These are phyloP conservation scores for Gasterosteus nipponicus DNA, from an alignment of 2,113 vertebrate species.

Conservation along the genomic window DNA sequence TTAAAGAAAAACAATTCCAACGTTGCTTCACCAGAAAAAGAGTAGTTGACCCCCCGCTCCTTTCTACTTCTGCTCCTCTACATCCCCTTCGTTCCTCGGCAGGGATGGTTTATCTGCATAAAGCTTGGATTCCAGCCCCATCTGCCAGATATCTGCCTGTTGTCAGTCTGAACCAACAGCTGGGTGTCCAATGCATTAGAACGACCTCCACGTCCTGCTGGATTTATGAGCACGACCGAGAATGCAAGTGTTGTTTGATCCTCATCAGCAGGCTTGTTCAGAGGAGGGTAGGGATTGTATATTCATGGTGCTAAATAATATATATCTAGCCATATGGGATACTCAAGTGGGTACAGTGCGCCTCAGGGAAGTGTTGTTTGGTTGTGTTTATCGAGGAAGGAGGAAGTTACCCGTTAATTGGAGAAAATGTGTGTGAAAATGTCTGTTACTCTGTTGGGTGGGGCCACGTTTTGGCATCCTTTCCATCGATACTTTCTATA, in stretches of 20 bases:
- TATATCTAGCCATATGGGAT: slow-evolving; percentile 73
- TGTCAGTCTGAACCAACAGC: slow-evolving; percentile 73
- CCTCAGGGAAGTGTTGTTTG: slow-evolving; percentile 61
- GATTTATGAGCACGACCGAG: slow-evolving; percentile 59
- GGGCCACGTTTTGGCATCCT: background rate
- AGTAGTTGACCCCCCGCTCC: background rate
- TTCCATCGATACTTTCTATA: background rate
- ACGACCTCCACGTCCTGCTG: slow-evolving; percentile 53
- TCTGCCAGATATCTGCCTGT: slow-evolving; percentile 61
- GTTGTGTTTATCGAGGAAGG: slow-evolving; percentile 37
- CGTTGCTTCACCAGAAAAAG: slow-evolving; percentile 18
- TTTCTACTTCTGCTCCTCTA: slow-evolving; percentile 6
- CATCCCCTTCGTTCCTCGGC: slow-evolving; percentile 27
- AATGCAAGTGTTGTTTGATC: slow-evolving; percentile 43
- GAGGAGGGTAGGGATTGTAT: slow-evolving; percentile 62
- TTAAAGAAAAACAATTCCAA: slow-evolving; percentile 1
- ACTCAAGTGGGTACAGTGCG: slow-evolving; percentile 64
- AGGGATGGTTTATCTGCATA: slow-evolving; percentile 60
- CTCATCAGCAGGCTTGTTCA: slow-evolving; percentile 36
- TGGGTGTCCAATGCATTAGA: slow-evolving; percentile 57
- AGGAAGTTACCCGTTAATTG: slow-evolving; percentile 31
- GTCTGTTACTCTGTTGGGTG: background rate
- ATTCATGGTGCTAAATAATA: slow-evolving; percentile 80
- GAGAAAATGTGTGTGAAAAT: slow-evolving; percentile 1
- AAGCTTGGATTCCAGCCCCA: slow-evolving; percentile 55